A percentile compares a stretch with the other conserved stretches of the same genome.
Evolutionary conservation across 2,113 vertebrate species (phyloP).

Genomic region (Scolopax mira): DNA sequence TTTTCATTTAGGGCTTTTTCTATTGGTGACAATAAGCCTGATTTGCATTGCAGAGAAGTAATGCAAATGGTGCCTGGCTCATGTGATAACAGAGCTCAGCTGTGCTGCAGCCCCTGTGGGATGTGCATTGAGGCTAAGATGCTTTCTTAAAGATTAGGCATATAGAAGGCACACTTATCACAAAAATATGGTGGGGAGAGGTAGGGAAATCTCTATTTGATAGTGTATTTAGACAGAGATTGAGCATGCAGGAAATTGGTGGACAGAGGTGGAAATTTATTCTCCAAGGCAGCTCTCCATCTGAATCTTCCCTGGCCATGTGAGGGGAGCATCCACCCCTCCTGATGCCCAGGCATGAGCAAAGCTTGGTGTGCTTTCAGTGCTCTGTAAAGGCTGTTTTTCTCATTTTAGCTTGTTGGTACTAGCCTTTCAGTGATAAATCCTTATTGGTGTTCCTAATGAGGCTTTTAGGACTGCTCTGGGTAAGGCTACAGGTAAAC

Average conservation of each 20-base stretch:
- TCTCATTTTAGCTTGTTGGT: not conserved
- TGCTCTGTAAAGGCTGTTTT: not conserved
- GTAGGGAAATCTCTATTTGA: not conserved
- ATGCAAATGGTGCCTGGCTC: not conserved
- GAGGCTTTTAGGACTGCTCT: not conserved
- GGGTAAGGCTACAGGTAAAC: not conserved
- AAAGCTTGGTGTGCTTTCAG: not conserved
- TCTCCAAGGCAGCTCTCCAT: not conserved
- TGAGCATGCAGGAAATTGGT: not conserved
- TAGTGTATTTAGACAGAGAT: not conserved
- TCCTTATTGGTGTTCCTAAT: conserved; percentile 6
- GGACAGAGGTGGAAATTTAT: not conserved
- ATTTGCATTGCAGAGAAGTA: not conserved
- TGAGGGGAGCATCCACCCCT: not conserved
- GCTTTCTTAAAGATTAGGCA: not conserved
- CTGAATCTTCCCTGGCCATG: not conserved
- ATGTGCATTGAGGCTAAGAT: not conserved
- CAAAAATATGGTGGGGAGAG: not conserved
- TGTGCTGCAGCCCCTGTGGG: not conserved
- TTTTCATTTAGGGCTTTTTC: not conserved
- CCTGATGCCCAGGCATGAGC: not conserved
- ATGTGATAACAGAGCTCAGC: not conserved
- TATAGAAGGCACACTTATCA: not conserved
- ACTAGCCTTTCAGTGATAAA: not conserved
- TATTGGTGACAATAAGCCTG: not conserved